These are phyloP conservation scores for Sander lucioperca DNA, from an alignment of 2,113 vertebrate species.

Conservation along the genomic window DNA sequence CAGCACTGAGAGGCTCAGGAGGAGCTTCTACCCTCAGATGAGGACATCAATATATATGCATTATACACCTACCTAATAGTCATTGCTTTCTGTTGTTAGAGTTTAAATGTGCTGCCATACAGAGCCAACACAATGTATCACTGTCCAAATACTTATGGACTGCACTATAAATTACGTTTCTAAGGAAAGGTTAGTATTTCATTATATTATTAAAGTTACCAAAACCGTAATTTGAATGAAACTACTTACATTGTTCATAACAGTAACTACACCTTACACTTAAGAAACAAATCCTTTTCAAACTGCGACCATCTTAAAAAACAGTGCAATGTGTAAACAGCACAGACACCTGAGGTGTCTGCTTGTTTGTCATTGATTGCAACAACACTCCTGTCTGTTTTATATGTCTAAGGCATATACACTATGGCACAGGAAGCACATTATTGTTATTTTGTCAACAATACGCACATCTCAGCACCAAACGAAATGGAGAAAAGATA, in stretches of 20 bases:
- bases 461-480: background rate
- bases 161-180: background rate
- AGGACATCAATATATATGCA: background rate
- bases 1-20: no score
- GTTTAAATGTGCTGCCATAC: background rate
- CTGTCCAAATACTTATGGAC: background rate
- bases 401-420: background rate
- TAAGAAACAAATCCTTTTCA: background rate
- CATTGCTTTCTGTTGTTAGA: no score
- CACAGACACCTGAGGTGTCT: background rate
- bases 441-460: slow-evolving; percentile 30
- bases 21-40: no score
- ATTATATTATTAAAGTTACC: background rate
- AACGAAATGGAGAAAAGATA: slow-evolving; percentile 27
- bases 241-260: background rate
- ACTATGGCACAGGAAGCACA: background rate
- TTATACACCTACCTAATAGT: background rate
- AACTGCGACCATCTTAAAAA: background rate
- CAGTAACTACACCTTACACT: background rate
- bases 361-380: background rate
- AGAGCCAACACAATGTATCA: background rate
- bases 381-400: background rate
- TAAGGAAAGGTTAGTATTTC: background rate
- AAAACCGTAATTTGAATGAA: background rate
- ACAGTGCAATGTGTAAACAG: background rate